These are phyloP conservation scores for Psettodes erumei DNA, from an alignment of 2,113 vertebrate genomes.

Conservation along the genomic window DNA sequence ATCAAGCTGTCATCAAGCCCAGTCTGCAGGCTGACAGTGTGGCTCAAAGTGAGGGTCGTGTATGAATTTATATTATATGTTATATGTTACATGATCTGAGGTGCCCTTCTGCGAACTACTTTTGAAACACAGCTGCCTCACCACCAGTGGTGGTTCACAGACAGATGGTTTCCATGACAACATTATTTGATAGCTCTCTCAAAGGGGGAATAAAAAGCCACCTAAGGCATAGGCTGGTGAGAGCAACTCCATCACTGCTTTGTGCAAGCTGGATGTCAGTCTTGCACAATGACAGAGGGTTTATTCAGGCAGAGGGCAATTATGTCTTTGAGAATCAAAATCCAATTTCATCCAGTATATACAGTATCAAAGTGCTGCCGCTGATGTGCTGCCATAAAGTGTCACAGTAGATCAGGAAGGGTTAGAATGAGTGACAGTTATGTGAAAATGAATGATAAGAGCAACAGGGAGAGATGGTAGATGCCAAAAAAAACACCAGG, in stretches of 20 bases:
- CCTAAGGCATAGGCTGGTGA: conserved; percentile 61
- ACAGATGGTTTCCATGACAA: conserved; percentile 75
- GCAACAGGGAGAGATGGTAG: neutral
- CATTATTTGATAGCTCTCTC: conserved; percentile 65
- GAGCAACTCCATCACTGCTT: conserved; percentile 40
- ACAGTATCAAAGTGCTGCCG: neutral
- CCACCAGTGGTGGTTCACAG: conserved; percentile 58
- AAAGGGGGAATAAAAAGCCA: conserved; percentile 65
- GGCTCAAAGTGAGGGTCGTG: conserved; percentile 23
- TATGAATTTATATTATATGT: conserved; percentile 34
- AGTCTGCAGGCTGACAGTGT: neutral
- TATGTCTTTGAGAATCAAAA: conserved; percentile 47
- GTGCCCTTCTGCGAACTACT: conserved; percentile 46
- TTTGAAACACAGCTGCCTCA: conserved; percentile 58
- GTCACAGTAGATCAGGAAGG: conserved; percentile 17
- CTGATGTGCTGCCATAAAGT: conserved; percentile 21
- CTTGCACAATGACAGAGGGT: conserved; percentile 41
- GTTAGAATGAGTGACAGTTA: conserved; percentile 21
- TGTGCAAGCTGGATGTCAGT: conserved; percentile 45
- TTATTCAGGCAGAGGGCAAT: conserved; percentile 53
- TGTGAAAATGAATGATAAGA: conserved; percentile 27
- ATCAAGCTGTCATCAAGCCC: neutral
- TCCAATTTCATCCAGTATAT: conserved; percentile 11
- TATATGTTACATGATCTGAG: conserved; percentile 35
- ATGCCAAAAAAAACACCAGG: neutral